A percentile compares a stretch with the other conserved stretches of the same genome.
Conservation (phyloP, 2,797 vertebrate species). For the Yasuhikotakia modesta region DNA sequence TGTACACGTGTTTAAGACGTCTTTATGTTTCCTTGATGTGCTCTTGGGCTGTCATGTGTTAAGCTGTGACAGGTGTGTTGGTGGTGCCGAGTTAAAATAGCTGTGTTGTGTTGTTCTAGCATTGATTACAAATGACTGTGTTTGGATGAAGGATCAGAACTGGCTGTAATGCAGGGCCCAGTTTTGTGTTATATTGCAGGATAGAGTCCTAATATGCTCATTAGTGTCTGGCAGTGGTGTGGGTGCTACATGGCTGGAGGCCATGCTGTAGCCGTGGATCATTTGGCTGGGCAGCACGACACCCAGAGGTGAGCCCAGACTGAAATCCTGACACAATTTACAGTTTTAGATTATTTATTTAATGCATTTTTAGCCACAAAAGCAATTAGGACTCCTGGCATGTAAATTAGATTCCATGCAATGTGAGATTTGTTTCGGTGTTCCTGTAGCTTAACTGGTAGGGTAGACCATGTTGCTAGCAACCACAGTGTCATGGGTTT, state of each 20-base stretch:
- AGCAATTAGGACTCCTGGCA: neutral
- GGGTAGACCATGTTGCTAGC: neutral
- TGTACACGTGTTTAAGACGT: no score
- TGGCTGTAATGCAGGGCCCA: slow-evolving; percentile 14
- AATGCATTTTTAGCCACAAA: neutral
- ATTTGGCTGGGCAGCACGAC: slow-evolving; percentile 37
- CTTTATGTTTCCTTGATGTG: neutral
- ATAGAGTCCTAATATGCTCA: slow-evolving; percentile 39
- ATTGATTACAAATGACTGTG: slow-evolving; percentile 22
- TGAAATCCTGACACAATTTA: neutral
- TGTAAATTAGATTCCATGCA: neutral
- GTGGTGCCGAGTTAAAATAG: slow-evolving; percentile 21
- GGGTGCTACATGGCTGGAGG: slow-evolving; percentile 44
- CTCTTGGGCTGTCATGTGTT: slow-evolving; percentile 12
- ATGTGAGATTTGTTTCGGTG: neutral
- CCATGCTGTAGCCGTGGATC: slow-evolving; percentile 22
- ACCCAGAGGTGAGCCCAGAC: slow-evolving; percentile 22
- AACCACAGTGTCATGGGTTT: neutral
- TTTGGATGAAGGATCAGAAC: slow-evolving; percentile 20
- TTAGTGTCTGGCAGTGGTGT: slow-evolving; percentile 45
- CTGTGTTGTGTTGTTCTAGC: slow-evolving; percentile 24
- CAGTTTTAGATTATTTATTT: no score
- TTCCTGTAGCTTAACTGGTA: neutral
- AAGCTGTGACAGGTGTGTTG: slow-evolving; percentile 28
- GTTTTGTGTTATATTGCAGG: slow-evolving; percentile 14